Evolutionary conservation across 2,113 vertebrate species (phyloP).

Genomic region (Menidia beryllina): DNA sequence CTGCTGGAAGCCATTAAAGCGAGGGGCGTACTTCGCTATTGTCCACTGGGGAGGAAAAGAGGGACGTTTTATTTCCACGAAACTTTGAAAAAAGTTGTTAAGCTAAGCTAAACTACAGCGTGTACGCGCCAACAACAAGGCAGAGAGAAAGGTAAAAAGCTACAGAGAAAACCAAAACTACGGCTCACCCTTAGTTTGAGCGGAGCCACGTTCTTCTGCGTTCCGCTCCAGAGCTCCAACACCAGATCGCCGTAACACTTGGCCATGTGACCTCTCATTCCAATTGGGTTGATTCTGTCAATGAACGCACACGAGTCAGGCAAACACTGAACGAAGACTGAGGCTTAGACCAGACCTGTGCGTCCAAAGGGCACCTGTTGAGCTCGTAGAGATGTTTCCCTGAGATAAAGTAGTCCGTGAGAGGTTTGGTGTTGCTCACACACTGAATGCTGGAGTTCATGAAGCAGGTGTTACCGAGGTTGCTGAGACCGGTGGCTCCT

Average conservation of each 20-base stretch:
- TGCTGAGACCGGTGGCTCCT: conserved; percentile 97
- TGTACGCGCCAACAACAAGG: no score
- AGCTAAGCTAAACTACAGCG: no score
- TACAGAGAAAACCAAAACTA: no score
- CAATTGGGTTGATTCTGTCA: conserved; percentile 95
- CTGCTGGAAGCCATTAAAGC: conserved; percentile 98
- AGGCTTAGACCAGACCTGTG: not conserved
- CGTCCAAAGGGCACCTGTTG: conserved; percentile 85
- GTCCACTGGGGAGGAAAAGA: conserved; percentile 87
- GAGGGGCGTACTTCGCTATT: conserved; percentile 97
- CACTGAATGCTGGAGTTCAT: conserved; percentile 99
- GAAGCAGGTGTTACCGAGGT: conserved; percentile 98
- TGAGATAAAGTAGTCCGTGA: conserved; percentile 97
- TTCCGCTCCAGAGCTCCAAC: conserved; percentile 97
- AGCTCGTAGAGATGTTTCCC: conserved; percentile 98
- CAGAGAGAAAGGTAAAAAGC: no score
- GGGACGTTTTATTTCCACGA: not conserved
- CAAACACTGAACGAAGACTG: fast-evolving
- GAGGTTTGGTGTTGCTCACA: conserved; percentile 97
- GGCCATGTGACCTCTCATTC: conserved; percentile 99
- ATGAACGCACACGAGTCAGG: not conserved
- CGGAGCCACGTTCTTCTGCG: conserved; percentile 96
- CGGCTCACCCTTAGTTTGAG: conserved; percentile 92
- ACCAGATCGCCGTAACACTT: conserved; percentile 99
- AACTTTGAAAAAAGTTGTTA: no score